phyloP scores from a whole-genome alignment of 2,797 vertebrate genomes.

The Mareca penelope region DNA sequence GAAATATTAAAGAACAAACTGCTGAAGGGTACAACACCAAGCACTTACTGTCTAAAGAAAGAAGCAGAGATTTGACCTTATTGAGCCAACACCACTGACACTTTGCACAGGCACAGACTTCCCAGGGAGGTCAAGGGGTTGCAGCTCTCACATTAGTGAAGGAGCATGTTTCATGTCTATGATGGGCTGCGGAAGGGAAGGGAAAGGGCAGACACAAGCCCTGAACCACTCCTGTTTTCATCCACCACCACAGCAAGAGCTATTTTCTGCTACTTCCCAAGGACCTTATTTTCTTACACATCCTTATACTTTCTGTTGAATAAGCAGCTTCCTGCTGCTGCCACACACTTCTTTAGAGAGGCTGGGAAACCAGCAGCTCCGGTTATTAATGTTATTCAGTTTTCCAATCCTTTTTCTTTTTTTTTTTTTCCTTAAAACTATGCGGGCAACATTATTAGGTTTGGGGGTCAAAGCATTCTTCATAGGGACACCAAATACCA shows the following conservation, averaged over 20 bases:
- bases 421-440: not conserved
- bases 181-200: not conserved
- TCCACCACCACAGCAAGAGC: not conserved
- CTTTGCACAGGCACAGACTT: not conserved
- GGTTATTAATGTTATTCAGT: not conserved
- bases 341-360: not conserved
- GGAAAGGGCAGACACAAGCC: not conserved
- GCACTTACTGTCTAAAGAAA: not conserved
- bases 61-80: not conserved
- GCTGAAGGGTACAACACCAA: not conserved
- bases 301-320: not conserved
- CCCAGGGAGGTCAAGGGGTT: not conserved
- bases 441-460: not conserved
- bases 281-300: not conserved
- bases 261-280: not conserved
- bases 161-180: not conserved
- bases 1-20: slow-evolving; percentile 42
- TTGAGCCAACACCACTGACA: not conserved
- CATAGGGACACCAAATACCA: not conserved
- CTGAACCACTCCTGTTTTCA: not conserved
- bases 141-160: not conserved
- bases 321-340: not conserved
- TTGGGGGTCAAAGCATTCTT: not conserved
- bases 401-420: not conserved
- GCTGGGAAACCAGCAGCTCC: not conserved